phyloP scores from a whole-genome alignment of 2,888 invertebrate species.

The Thymelicus sylvestris region DNA sequence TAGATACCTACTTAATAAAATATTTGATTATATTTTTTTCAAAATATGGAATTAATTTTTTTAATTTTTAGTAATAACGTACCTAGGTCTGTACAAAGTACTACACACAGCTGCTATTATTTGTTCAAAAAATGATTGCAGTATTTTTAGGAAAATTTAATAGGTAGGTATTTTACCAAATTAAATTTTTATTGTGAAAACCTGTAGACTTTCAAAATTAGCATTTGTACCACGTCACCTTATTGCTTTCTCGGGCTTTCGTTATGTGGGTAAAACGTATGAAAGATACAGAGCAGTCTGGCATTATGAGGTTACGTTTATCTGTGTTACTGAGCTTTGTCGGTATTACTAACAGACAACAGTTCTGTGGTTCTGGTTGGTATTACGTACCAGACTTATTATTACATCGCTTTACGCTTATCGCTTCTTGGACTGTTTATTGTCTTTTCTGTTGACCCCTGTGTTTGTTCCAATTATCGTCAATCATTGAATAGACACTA shows the following conservation, averaged over 20 bases:
- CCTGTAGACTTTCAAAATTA: not conserved
- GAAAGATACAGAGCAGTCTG: not conserved
- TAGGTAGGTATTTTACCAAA: too few species aligned
- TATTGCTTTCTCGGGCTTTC: not conserved
- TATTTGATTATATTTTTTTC: too few species aligned
- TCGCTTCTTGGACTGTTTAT: constrained; percentile 59
- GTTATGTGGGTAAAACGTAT: not conserved
- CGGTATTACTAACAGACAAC: constrained; percentile 26
- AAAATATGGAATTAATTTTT: too few species aligned
- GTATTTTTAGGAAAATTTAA: too few species aligned
- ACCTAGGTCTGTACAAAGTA: too few species aligned
- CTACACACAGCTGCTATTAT: too few species aligned
- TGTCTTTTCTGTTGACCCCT: constrained; percentile 54
- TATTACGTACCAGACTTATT: constrained; percentile 51
- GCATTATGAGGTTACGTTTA: constrained; percentile 58
- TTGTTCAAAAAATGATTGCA: too few species aligned
- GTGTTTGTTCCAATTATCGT: constrained; percentile 50
- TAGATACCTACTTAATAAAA: too few species aligned
- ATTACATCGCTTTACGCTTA: constrained; percentile 56
- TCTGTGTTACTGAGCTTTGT: constrained; percentile 52
- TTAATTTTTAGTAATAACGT: too few species aligned
- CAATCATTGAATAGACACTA: constrained; percentile 39
- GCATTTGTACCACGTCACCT: not conserved
- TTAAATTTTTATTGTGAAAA: too few species aligned
- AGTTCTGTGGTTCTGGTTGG: constrained; percentile 38